Base-by-base conservation (phyloP, 2,797 vertebrate genomes). In the Leptodactylus fallax region DNA sequence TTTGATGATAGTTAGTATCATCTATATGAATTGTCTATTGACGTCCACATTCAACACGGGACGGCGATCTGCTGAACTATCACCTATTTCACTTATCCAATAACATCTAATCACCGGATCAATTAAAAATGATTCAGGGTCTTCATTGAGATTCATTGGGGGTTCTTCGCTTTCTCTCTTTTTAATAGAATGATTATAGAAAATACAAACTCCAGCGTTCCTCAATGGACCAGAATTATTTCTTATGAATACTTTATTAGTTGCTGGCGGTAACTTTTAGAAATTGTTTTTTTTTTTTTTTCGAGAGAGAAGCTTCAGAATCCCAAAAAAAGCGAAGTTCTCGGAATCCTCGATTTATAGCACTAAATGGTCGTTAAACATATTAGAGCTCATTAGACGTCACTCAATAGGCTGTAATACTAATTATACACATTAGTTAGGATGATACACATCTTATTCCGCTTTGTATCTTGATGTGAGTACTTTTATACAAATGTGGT, bases 1-100 rank as follows among this genome's bases (percentile, higher is more conserved):
- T 94, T 85, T 86, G 93, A 93, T 90, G 92, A 93, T 93, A 93
- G 94, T 94, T 94, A 94, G 93, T 94, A 93, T 93, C 93, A 93
- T 92, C 91, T 91, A 87, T 93, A 94, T 92, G 94, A 94, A 93
- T 94, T 93, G 91, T 93, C 94, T 93, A 91, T 93, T 90, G 92
- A 93, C 0, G 89, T 91, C 92, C 91, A 91, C 90, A 91, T 92
- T 92, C 90, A 93, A 93, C 90, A 92, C 89, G 90, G 91, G 90
- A 87, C 89, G 85, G 91, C 91, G 91, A 91, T 90, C 87, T 92
- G 90, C 92, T 93, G 93, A 94, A 94, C 94, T 94, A 93, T 94
- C 93, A 92, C 91, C 88, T 72, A 85, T 88, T 90, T 94, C 93
- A 91, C 92, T 92, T 92, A 93, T 93, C 91, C 91, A 91, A 91